Evolutionary conservation across 1,140 invertebrate genomes (phyloP).

Genomic region (Aphis gossypii): DNA sequence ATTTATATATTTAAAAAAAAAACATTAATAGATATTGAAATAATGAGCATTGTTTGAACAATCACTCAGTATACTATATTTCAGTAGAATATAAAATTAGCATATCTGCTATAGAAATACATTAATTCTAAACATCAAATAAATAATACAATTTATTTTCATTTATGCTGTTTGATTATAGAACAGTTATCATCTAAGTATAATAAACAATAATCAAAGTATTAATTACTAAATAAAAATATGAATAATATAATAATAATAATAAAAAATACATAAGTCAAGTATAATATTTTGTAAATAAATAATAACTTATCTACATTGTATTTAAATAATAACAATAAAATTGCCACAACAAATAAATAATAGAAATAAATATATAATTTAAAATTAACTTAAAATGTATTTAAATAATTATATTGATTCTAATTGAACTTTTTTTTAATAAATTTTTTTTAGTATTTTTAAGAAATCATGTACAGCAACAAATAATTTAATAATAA

Average conservation of each 20-base stretch:
- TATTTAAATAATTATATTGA: background rate
- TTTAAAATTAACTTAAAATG: background rate
- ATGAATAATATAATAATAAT: background rate
- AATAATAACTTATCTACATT: background rate
- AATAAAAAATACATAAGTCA: background rate
- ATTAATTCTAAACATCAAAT: background rate
- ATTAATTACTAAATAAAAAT: background rate
- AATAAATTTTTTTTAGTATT: too few relatives aligned
- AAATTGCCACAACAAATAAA: background rate
- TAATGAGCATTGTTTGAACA: too few relatives aligned
- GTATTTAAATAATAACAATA: background rate
- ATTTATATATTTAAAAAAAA: too few relatives aligned
- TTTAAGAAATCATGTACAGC: background rate
- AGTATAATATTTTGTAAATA: background rate
- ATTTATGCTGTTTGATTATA: background rate
- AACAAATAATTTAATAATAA: background rate
- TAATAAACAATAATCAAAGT: background rate
- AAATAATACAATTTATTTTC: conserved; percentile 22
- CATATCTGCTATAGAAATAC: background rate
- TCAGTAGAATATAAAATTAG: background rate
- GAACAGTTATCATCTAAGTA: background rate
- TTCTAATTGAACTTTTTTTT: background rate
- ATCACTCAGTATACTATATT: too few relatives aligned
- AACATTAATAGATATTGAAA: too few relatives aligned
- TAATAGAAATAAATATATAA: conserved; percentile 8